These are phyloP conservation scores for Sialia sialis DNA, from an alignment of 2,113 vertebrate species.

Conservation along the genomic window DNA sequence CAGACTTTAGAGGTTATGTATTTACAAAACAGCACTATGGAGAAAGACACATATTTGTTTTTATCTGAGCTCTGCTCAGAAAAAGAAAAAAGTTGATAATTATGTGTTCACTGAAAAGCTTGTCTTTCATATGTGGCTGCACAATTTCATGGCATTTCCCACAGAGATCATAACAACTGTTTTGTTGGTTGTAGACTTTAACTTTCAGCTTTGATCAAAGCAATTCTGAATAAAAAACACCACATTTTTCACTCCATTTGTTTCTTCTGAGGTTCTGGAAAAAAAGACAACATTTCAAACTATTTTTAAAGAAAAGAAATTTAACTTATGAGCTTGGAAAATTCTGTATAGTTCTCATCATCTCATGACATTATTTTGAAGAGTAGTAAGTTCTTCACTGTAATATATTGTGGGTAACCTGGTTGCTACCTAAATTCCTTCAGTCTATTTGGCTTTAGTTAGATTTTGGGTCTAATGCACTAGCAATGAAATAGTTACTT, in stretches of 20 bases:
- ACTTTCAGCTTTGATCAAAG: background rate
- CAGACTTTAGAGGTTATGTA: background rate
- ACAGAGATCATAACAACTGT: background rate
- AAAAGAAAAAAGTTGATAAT: background rate
- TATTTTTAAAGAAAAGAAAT: background rate
- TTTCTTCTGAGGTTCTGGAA: background rate
- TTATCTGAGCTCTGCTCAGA: background rate
- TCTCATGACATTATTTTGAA: background rate
- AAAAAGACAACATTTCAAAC: background rate
- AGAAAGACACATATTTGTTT: background rate
- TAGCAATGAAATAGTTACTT: slow-evolving; percentile 22
- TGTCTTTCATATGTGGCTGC: background rate
- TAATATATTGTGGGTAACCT: background rate
- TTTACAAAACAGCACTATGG: background rate
- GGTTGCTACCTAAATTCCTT: background rate
- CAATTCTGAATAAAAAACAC: background rate
- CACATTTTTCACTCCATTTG: background rate
- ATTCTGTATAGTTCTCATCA: background rate
- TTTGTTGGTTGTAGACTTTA: background rate
- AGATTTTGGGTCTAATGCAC: background rate
- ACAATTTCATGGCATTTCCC: background rate
- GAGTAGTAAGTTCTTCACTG: background rate
- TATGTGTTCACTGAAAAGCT: background rate
- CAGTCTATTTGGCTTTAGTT: background rate
- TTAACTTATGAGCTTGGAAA: background rate